A percentile compares a stretch with the other conserved stretches of the same genome.
phyloP scores from a whole-genome alignment of 1,140 invertebrate species.

The Agraylea sexmaculata region DNA sequence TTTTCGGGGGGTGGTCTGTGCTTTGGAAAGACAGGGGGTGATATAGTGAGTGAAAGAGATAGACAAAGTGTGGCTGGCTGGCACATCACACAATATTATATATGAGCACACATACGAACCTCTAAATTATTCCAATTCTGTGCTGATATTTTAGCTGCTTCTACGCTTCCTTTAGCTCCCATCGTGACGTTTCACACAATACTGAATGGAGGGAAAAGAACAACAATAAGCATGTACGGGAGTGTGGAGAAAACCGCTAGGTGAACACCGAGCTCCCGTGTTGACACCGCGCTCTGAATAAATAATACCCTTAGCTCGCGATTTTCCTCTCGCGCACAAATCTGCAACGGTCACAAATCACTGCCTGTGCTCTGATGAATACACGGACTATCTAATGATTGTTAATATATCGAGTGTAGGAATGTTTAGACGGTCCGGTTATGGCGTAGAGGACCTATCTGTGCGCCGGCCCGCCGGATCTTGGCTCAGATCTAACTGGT shows the following conservation, averaged over 20 bases:
- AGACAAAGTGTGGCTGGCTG: no score
- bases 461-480: no score
- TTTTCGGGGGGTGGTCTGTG: no score
- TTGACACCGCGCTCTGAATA: constrained; percentile 15
- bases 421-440: no score
- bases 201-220: not conserved
- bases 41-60: no score
- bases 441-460: no score
- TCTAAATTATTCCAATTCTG: constrained; percentile 62
- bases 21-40: no score
- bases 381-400: not conserved
- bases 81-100: no score
- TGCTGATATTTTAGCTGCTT: constrained; percentile 58
- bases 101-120: constrained; percentile 46
- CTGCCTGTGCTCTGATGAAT: not conserved
- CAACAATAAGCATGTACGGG: not conserved
- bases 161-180: constrained; percentile 63
- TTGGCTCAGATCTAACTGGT: no score
- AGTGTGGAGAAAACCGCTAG: not conserved
- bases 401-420: constrained; percentile 4
- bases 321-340: constrained; percentile 8
- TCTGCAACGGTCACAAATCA: not conserved
- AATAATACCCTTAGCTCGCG: constrained; percentile 9
- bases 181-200: constrained; percentile 27
- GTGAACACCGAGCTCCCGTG: constrained; percentile 4